A percentile compares a stretch with the other conserved stretches of the same genome.
Evolutionary conservation across 2,797 vertebrate species (phyloP).

Genomic region (Helostoma temminkii): DNA sequence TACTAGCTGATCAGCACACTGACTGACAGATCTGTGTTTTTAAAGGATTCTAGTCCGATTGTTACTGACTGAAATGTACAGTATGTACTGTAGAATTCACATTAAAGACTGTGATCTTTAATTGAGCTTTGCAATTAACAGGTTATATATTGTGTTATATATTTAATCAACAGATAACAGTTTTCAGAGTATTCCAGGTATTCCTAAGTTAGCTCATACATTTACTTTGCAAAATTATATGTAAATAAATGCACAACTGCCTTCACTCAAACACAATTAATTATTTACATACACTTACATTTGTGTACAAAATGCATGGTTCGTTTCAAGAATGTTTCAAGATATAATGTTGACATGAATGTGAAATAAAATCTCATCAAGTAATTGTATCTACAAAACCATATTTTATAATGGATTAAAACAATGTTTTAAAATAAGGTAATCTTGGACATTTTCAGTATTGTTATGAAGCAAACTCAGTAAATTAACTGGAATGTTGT

Average conservation of each 20-base stretch:
- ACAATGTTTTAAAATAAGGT: too few relatives aligned
- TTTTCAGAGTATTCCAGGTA: background rate
- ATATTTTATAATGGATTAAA: too few relatives aligned
- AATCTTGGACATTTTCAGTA: background rate
- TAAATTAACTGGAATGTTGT: background rate
- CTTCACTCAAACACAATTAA: background rate
- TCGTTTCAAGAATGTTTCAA: too few relatives aligned
- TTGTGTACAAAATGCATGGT: background rate
- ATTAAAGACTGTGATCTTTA: background rate
- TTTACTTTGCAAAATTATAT: conserved; percentile 5
- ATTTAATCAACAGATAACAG: conserved; percentile 17
- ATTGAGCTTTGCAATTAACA: background rate
- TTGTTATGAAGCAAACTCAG: background rate
- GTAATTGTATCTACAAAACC: too few relatives aligned
- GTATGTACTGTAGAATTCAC: background rate
- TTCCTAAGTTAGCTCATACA: conserved; percentile 1
- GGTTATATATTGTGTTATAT: background rate
- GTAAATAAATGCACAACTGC: background rate
- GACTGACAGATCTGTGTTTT: conserved; percentile 16
- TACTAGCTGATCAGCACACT: conserved; percentile 21
- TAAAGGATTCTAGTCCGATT: background rate
- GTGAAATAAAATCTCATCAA: too few relatives aligned
- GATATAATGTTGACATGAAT: background rate
- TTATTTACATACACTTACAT: too few relatives aligned
- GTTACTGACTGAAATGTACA: background rate